Conservation (phyloP, 2,888 invertebrate genomes). For the Perithous albicinctus region DNA sequence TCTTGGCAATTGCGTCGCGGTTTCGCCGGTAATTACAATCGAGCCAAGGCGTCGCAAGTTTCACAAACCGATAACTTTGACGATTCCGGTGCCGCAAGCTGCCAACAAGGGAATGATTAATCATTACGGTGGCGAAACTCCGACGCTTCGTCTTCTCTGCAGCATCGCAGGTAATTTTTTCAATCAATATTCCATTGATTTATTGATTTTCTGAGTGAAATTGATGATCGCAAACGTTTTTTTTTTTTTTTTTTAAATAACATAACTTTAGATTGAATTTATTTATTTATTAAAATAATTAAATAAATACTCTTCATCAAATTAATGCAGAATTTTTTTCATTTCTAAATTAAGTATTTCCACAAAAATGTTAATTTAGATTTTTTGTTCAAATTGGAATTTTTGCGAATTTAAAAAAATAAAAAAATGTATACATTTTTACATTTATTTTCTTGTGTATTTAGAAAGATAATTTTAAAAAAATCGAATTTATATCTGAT, state of each 20-base stretch:
- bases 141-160: slow-evolving; percentile 95
- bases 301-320: too few relatives aligned
- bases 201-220: background rate
- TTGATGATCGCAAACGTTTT: too few relatives aligned
- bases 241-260: too few relatives aligned
- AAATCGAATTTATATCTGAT: background rate
- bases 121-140: slow-evolving; percentile 92
- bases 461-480: background rate
- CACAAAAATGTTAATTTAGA: too few relatives aligned
- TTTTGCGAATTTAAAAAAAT: background rate
- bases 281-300: too few relatives aligned
- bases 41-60: slow-evolving; percentile 99
- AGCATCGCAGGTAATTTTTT: slow-evolving; percentile 92
- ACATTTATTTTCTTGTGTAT: too few relatives aligned
- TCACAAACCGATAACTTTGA: slow-evolving; percentile 98
- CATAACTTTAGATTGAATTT: too few relatives aligned
- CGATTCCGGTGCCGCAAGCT: slow-evolving; percentile 90
- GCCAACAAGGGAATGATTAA: slow-evolving; percentile 93
- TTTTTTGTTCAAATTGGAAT: background rate
- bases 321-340: too few relatives aligned
- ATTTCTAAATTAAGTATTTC: too few relatives aligned
- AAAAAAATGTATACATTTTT: too few relatives aligned
- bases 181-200: background rate
- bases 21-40: slow-evolving; percentile 98
- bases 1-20: slow-evolving; percentile 97